Evolutionary conservation across 2,113 vertebrate genomes (phyloP), one percentile per base, ranked within the genome.

Genomic region (Sisor rabdophorus): DNA sequence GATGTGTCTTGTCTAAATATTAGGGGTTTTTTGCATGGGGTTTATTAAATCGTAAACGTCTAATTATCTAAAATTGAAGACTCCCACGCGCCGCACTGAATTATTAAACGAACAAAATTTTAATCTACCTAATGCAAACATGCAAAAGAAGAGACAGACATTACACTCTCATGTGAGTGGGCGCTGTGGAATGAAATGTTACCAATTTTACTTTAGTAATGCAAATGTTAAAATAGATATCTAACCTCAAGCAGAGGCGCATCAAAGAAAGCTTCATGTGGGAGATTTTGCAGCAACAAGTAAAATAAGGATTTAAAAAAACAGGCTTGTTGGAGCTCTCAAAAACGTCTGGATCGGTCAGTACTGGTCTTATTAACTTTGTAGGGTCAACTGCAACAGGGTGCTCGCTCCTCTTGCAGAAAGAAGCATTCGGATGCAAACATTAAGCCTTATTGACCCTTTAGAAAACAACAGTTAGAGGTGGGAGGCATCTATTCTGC

Each of bases 401-500:
- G 8, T 44, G 58, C 70, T 65, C 60, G 40, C 75, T 80, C 58
- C 50, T 26, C 50, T 59, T 54, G 59, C 52, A 67, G 67, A 73
- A 36, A 69, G 52, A 13, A 71, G 36, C 65, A 70, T 77, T 58
- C 70, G 74, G 48, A 82, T 77, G 77, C 77, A 82, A 79, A 77
- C 50, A 48, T 69, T 56, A 64, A 82, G 76, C 58, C 59, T 73
- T 72, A 78, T 73, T 78, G 77, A 79, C 56, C 52, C 55, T 77
- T 73, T 61, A 56, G 50, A 64, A 64, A 47, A 59, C 50, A 47
- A 77, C 36, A 58, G 26, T 58, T 71, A 65, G 74, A 65, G 64
- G 40, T 30, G 65, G 68, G 36, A 75, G 77, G 71, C 55, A n/a
- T 75, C 74, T 73, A 50, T 79, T 78, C 67, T 72, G 13, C 50